Evolutionary conservation across 2,888 invertebrate species (phyloP), one percentile per base, ranked within the genome.

Genomic region (Eupeodes luniger): DNA sequence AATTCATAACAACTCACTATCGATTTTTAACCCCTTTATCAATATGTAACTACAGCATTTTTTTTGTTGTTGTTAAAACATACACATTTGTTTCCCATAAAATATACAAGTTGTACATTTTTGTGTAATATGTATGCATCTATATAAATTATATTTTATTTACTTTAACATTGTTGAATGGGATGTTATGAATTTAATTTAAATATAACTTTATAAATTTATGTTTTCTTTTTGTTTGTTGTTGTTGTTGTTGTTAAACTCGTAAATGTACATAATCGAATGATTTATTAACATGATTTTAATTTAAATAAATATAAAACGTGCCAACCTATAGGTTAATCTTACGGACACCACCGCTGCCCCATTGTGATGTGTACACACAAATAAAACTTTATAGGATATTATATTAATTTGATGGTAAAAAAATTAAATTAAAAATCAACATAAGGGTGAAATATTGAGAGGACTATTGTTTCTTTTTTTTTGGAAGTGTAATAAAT

Each of bases 351-450:
- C 27, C 27, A 27, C 27, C 27, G 27, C 27, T 27, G 2, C 27
- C 27, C 27, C 47, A 10, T 19, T 10, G 16, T 6, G 7, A 19
- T 4, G 19, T 10, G 11, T 47, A 47, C 7, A 6, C 3, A 12
- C 5, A 40, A 40, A 40, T 7, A 40, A 40, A 40, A 40, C 40
- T 40, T 40, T 7, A 4, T 4, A 49, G 47, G 47, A 49, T 66
- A 47, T 66, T 27, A 66, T 27, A 66, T 66, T 66, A 66, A 66
- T 47, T 27, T 14, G 66, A 19, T 66, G 66, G 47, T 44, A 47
- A 66, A 66, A 66, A 66, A 66, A 49, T 66, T 66, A 49, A 66
- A 66, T 66, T 66, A 66, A 66, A 47, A 66, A 66, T 49, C 47
- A 49, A 7, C 47, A 4, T 7, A 9, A 47, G 16, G 40, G 5